Conservation (phyloP, 53 echinoderm and acorn worm genomes). For the Antedon mediterranea region DNA sequence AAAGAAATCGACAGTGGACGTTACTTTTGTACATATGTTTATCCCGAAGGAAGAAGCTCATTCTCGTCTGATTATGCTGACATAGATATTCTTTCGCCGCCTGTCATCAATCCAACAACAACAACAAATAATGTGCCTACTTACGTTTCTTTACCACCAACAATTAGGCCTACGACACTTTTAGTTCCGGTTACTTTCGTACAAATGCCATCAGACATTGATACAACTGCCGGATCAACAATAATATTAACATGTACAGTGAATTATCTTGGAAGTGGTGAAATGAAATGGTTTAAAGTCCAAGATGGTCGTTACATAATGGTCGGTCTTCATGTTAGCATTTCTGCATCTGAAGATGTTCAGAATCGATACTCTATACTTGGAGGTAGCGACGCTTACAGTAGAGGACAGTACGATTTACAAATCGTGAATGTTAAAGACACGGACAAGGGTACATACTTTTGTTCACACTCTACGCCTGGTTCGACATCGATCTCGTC, state of each 20-base stretch:
- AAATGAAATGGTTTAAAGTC: neutral
- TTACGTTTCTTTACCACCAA: too few relatives aligned
- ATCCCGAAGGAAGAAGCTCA: neutral
- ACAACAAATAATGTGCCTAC: too few relatives aligned
- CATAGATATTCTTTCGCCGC: too few relatives aligned
- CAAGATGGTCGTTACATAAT: neutral
- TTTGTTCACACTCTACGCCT: neutral
- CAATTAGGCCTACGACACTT: neutral
- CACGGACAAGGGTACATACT: neutral
- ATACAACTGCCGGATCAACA: neutral
- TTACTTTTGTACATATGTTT: neutral
- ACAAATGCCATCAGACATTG: neutral
- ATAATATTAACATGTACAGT: neutral
- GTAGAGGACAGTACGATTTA: neutral
- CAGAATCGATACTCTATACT: neutral
- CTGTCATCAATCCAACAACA: too few relatives aligned
- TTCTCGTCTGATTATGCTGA: neutral
- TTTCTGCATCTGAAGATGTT: neutral
- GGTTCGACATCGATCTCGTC: neutral
- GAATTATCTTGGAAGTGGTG: neutral
- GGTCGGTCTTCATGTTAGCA: neutral
- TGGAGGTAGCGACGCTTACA: neutral
- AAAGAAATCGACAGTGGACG: neutral
- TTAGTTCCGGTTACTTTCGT: neutral
- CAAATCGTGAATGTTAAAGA: neutral